Base-by-base conservation (phyloP, 1,140 invertebrate genomes). In the Zaprionus capensis region DNA sequence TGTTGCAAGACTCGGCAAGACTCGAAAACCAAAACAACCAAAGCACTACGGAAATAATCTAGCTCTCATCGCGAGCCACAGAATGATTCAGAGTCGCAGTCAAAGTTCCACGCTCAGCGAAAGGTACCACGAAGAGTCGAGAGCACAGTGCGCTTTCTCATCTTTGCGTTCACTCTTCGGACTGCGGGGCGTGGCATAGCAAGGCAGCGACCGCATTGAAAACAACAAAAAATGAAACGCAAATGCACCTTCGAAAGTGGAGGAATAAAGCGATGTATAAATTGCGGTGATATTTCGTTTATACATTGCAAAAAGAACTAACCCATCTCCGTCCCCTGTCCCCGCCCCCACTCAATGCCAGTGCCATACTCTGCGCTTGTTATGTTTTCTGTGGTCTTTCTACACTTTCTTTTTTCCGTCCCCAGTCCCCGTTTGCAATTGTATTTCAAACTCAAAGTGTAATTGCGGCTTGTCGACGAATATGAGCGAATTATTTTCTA, bases 381-480 rank as follows among this genome's bases (percentile, higher is more conserved):
- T 62, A 26, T 46, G 14, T 49, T 38, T 59, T 24, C 22, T 64
- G 57, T 55, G 17, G 15, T 66, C 56, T 34, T 76, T 75, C 74
- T 61, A 79, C 82, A 85, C 82, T 85, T 85, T 85, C 82, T 85
- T 82, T 76, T 82, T 85, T 85, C 56, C 72, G 67, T 24, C 46
- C 64, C 55, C 38, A 26, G 7, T 31, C 22, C 34, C 61, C 20
- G 57, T 26, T 65, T 20, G 41, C 24, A 57, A 59, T 61, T 51
- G 61, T 66, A 80, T 65, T 71, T 71, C 67, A 51, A 66, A 72
- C 67, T 57, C 77, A 59, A 63, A 73, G 63, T 57, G 59, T 73
- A 82, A 82, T 77, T 85, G 78, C 76, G 66, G 67, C 63, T 72
- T 64, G 55, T 65, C 69, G 51, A 36, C 53, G 51, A 41, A 58